Evolutionary conservation across 2,888 invertebrate species (phyloP).

Genomic region (Lepidochitona cinerea): DNA sequence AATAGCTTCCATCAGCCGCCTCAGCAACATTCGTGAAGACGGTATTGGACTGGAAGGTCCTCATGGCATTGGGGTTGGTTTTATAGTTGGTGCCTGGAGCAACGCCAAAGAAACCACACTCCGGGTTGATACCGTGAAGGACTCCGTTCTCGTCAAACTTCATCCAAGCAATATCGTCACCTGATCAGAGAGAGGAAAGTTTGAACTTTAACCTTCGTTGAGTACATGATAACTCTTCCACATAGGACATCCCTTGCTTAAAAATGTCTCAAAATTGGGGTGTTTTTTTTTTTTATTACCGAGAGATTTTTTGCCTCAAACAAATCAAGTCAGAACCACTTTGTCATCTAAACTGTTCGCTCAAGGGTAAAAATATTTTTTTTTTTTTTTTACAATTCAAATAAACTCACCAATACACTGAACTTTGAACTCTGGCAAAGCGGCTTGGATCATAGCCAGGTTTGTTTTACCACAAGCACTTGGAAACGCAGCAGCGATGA

Average conservation of each 20-base stretch:
- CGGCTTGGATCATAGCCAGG: slow-evolving; percentile 96
- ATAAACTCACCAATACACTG: slow-evolving; percentile 76
- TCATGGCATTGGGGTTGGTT: slow-evolving; percentile 98
- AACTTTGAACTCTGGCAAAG: slow-evolving; percentile 81
- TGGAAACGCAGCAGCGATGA: slow-evolving; percentile 98
- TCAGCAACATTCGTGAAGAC: slow-evolving; percentile 98
- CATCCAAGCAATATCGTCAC: slow-evolving; percentile 96
- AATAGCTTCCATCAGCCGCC: slow-evolving; percentile 95
- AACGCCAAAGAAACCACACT: slow-evolving; percentile 99
- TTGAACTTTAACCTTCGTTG: neutral
- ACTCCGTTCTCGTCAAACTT: slow-evolving; percentile 76
- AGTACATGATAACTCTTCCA: no score
- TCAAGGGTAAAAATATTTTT: no score
- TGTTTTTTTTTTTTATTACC: no score
- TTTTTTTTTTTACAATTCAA: no score
- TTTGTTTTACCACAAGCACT: slow-evolving; percentile 99
- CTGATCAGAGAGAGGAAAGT: slow-evolving; percentile 23
- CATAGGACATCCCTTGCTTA: no score
- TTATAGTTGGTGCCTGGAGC: slow-evolving; percentile 93
- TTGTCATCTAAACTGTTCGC: no score
- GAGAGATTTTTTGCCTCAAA: no score
- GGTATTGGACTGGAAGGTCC: slow-evolving; percentile 89
- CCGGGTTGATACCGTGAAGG: slow-evolving; percentile 96
- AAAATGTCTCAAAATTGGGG: no score
- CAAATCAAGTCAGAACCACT: no score